These are phyloP conservation scores for Apis cerana DNA, from an alignment of 1,140 invertebrate species.

Conservation along the genomic window DNA sequence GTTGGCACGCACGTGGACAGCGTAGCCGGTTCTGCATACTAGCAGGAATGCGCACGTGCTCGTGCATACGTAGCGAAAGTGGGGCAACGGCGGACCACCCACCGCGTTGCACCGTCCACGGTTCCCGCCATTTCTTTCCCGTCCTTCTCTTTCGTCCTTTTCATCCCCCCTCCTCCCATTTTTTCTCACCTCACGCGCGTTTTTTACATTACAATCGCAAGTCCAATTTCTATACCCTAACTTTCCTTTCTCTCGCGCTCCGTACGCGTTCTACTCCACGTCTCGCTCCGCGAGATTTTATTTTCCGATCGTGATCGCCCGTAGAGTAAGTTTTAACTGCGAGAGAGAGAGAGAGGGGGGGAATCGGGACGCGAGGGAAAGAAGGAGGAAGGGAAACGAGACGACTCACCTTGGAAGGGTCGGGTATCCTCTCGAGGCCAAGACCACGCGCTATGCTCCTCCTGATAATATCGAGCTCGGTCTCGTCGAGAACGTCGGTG, in stretches of 20 bases:
- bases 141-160: background rate
- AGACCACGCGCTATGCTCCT: conserved; percentile 78
- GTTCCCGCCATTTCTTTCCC: background rate
- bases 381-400: background rate
- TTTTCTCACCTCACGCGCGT: background rate
- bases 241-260: conserved; percentile 10
- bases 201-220: background rate
- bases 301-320: background rate
- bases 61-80: conserved; percentile 68
- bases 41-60: conserved; percentile 58
- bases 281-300: too few species aligned
- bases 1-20: conserved; percentile 52
- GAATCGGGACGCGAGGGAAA: too few species aligned
- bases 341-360: background rate
- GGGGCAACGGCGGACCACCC: conserved; percentile 63
- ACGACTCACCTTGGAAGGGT: conserved; percentile 68
- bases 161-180: too few species aligned
- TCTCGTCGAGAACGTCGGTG: conserved; percentile 48
- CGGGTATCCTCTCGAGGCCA: conserved; percentile 78
- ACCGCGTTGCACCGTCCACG: background rate
- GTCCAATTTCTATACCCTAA: background rate
- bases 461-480: conserved; percentile 75
- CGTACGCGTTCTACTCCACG: background rate
- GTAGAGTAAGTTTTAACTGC: background rate
- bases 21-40: conserved; percentile 23